phyloP scores from a whole-genome alignment of 1,140 invertebrate species.

The Calliopsis andreniformis region DNA sequence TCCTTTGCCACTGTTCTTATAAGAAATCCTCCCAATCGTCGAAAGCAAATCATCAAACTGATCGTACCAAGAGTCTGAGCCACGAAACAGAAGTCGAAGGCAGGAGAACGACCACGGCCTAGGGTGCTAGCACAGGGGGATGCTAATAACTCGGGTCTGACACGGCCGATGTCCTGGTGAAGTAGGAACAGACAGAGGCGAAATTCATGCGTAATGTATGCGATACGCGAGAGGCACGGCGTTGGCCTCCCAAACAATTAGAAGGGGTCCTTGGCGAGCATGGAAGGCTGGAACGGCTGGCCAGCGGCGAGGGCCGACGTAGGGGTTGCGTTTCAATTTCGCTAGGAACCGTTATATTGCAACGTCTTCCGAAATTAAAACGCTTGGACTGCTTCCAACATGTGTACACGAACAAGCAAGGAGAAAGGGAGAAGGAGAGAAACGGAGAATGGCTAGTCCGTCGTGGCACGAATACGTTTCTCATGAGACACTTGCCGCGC shows the following conservation, averaged over 20 bases:
- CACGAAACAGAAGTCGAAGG: slow-evolving; percentile 7
- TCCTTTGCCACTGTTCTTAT: too few species aligned
- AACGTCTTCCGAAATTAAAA: slow-evolving; percentile 72
- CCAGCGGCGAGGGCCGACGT: slow-evolving; percentile 25
- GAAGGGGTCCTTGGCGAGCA: slow-evolving; percentile 57
- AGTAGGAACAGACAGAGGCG: slow-evolving; percentile 50
- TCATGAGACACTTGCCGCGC: slow-evolving; percentile 35
- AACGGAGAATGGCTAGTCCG: background rate
- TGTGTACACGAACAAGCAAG: slow-evolving; percentile 23
- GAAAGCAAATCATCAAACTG: too few species aligned
- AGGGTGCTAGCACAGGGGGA: slow-evolving; percentile 26
- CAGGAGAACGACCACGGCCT: background rate
- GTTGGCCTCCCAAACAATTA: slow-evolving; percentile 74
- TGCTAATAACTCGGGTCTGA: slow-evolving; percentile 47
- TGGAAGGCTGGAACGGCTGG: slow-evolving; percentile 32
- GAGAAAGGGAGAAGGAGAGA: background rate
- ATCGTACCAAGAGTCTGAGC: too few species aligned
- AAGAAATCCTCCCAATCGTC: too few species aligned
- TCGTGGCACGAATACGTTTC: slow-evolving; percentile 51
- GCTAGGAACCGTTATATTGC: slow-evolving; percentile 73
- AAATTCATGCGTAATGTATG: slow-evolving; percentile 72
- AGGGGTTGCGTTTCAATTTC: slow-evolving; percentile 72
- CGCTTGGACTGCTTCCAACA: slow-evolving; percentile 65
- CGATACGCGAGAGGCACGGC: slow-evolving; percentile 44
- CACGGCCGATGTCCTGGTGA: slow-evolving; percentile 44